A percentile compares a stretch with the other conserved stretches of the same genome.
These are phyloP conservation scores for Cinclus mexicanus DNA, from an alignment of 2,113 vertebrate genomes.

Conservation along the genomic window DNA sequence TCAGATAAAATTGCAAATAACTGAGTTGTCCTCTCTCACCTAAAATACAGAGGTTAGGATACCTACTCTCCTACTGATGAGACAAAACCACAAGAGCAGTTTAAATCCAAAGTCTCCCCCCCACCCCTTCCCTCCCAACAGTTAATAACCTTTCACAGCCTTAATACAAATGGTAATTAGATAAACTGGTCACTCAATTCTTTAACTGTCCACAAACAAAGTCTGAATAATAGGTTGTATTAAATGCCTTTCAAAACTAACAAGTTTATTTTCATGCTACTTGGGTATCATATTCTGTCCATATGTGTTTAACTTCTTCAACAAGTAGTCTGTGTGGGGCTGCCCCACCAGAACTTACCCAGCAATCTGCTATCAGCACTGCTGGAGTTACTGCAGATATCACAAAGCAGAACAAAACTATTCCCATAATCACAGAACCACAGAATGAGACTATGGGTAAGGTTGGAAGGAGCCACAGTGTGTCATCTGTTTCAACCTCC, in stretches of 20 bases:
- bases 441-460: not conserved
- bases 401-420: not conserved
- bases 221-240: not conserved
- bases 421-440: not conserved
- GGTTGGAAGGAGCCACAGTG: not conserved
- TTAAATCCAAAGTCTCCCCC: not conserved
- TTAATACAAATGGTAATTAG: not conserved
- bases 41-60: not conserved
- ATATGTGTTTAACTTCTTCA: not conserved
- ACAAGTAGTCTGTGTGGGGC: not conserved
- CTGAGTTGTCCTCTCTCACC: not conserved
- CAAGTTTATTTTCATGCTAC: not conserved
- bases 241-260: not conserved
- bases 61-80: not conserved
- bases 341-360: not conserved
- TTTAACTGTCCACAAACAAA: not conserved
- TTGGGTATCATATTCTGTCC: not conserved
- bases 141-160: not conserved
- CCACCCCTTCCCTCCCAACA: not conserved
- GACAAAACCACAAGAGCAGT: not conserved
- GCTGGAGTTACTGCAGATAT: not conserved
- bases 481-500: not conserved
- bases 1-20: not conserved
- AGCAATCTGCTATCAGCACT: not conserved
- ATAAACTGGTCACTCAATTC: not conserved